Percentiles rank a stretch among this genome's conserved stretches.
phyloP scores from a whole-genome alignment of 1,140 invertebrate genomes.

The Psilanteris sp. region DNA sequence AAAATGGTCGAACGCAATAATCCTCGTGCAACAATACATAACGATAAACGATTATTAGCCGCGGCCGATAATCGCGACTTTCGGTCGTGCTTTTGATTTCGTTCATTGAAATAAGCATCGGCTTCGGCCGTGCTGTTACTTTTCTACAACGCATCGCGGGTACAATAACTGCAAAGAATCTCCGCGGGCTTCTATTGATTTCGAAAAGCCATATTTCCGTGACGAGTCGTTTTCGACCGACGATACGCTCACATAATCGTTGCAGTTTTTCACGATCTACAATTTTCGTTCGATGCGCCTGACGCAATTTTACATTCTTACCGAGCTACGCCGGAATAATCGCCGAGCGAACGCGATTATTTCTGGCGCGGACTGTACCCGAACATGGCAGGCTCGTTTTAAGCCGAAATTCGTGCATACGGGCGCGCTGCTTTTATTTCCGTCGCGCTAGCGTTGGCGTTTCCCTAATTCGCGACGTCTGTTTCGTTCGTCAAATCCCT shows the following conservation, averaged over 20 bases:
- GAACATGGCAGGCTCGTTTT: conserved; percentile 56
- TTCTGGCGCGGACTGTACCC: conserved; percentile 65
- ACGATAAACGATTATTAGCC: no score
- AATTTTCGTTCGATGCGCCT: conserved; percentile 67
- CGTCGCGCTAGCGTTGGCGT: not conserved
- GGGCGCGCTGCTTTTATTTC: conserved; percentile 54
- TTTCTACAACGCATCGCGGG: conserved; percentile 65
- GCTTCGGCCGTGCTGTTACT: conserved; percentile 52
- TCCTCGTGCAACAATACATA: no score
- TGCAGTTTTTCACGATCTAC: conserved; percentile 63
- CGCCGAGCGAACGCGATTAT: conserved; percentile 5
- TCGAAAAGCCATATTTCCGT: conserved; percentile 63
- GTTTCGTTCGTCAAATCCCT: no score
- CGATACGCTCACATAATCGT: conserved; percentile 68
- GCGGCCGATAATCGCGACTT: no score
- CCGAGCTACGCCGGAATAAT: conserved; percentile 21
- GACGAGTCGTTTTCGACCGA: conserved; percentile 22
- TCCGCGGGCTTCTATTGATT: conserved; percentile 12
- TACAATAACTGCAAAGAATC: conserved; percentile 65
- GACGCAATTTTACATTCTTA: conserved; percentile 62
- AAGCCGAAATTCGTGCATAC: conserved; percentile 57
- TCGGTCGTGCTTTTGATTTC: conserved; percentile 19
- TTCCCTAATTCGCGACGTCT: no score
- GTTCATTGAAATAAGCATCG: conserved; percentile 31
- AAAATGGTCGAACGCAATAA: no score